Conservation (phyloP, 2,888 invertebrate species). For the Rhaphigaster nebulosa region DNA sequence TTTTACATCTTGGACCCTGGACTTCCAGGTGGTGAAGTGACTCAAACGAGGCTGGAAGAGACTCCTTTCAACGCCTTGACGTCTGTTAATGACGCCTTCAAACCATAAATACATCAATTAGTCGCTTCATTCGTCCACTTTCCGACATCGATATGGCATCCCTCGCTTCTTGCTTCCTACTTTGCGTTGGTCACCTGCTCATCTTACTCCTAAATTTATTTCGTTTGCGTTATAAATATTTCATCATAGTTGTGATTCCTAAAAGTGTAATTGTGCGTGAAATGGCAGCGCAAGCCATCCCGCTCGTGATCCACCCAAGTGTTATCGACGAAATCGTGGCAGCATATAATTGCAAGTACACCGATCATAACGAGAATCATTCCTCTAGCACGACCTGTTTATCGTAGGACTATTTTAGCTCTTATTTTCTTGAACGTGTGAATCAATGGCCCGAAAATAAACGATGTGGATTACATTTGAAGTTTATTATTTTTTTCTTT, state of each 20-base stretch:
- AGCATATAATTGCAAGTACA: constrained; percentile 15
- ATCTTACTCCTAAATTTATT: too few species aligned
- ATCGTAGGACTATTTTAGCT: not conserved
- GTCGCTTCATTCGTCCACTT: not conserved
- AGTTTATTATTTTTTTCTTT: not conserved
- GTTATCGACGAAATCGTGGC: not conserved
- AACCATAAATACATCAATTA: not conserved
- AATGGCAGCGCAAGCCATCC: constrained; percentile 14
- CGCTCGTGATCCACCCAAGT: not conserved
- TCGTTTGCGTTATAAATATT: not conserved
- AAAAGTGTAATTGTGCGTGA: constrained; percentile 23
- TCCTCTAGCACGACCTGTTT: not conserved
- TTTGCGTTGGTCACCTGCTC: not conserved
- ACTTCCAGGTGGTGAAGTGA: not conserved
- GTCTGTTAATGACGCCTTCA: not conserved
- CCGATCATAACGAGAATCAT: constrained; percentile 3
- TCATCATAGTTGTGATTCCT: not conserved
- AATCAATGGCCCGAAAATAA: not conserved
- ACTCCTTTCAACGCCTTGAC: not conserved
- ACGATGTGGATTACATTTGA: not conserved
- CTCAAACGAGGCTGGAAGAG: not conserved
- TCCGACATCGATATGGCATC: not conserved
- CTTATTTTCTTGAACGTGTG: not conserved
- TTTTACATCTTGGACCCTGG: not conserved
- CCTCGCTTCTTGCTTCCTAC: not conserved